Evolutionary conservation across 2,797 vertebrate genomes (phyloP), one percentile per base, ranked within the genome.

Genomic region (Bryconaethiops microstoma): DNA sequence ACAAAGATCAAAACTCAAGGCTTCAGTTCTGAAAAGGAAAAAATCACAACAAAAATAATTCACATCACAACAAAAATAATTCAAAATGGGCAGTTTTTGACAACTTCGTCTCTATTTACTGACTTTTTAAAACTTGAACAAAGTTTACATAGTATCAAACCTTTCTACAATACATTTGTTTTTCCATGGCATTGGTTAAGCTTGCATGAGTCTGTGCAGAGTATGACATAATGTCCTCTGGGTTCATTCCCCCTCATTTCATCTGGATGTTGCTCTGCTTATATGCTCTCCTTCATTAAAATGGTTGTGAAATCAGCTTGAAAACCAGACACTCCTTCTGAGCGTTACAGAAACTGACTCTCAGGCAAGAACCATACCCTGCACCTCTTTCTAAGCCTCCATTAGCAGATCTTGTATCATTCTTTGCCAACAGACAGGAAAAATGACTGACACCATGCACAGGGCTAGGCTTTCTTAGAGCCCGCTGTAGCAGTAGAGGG

Each of bases 381-480:
- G 5, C 74, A 6, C 60, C 52, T 48, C 35, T 81, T 40, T 63
- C n/a, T 65, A 67, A 21, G 25, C 9, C 60, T 13, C 35, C 6
- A 39, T 64, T 23, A 29, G 64, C 40, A 17, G 4, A 17, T 21
- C n/a, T 23, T 64, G 59, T 45, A 65, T 70, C 79, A 40, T 68
- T 74, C 62, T 67, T 79, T 23, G 42, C 74, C 75, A 52, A 55
- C 62, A 77, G 76, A 70, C 82, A 74, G 77, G 67, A 77, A 81
- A 65, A 82, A 57, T 72, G 83, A 87, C 83, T 85, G 85, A 85
- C 85, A 83, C 14, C 45, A 74, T 10, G 52, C 75, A 48, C 55
- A 8, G 35, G n/a, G 73, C 39, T 74, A 3, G 8, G 57, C 72
- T 69, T 78, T 45, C 68, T 57, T 75, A 52, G n/a, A 42, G 52